A percentile compares a stretch with the other conserved stretches of the same genome.
These are phyloP conservation scores for Enteromius afrohamiltoni DNA, from an alignment of 2,797 vertebrate species.

Conservation along the genomic window DNA sequence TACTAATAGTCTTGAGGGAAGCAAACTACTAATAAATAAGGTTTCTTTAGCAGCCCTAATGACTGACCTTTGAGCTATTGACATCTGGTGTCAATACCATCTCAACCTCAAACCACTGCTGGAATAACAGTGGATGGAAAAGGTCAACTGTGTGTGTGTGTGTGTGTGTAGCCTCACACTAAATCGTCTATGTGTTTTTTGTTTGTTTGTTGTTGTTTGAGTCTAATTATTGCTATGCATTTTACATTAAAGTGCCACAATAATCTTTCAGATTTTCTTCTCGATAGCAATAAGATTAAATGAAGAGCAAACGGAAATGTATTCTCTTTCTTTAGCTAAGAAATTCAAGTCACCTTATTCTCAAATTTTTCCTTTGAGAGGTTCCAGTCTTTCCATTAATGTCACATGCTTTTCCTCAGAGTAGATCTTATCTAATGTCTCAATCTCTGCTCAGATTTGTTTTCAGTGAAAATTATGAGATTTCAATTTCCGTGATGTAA, in stretches of 20 bases:
- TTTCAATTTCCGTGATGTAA: neutral
- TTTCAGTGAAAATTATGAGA: neutral
- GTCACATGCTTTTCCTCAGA: neutral
- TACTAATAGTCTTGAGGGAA: constrained; percentile 49
- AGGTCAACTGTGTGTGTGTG: constrained; percentile 25
- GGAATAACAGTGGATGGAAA: constrained; percentile 25
- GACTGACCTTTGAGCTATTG: constrained; percentile 68
- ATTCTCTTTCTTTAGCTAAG: neutral
- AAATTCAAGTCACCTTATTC: neutral
- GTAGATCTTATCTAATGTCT: neutral
- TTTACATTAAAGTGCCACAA: neutral
- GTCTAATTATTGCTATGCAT: neutral
- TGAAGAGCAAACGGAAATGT: neutral
- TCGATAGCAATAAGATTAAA: neutral
- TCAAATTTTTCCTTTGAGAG: neutral
- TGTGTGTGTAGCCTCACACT: neutral
- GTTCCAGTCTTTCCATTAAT: neutral
- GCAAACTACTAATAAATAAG: constrained; percentile 62
- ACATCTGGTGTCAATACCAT: constrained; percentile 39
- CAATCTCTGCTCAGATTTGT: neutral
- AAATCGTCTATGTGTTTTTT: no score
- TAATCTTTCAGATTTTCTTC: neutral
- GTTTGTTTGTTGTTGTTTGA: neutral
- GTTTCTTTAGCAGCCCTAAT: constrained; percentile 63
- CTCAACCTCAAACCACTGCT: constrained; percentile 24